These are phyloP conservation scores for Taxidea taxus DNA, from an alignment of 2,113 vertebrate species.

Conservation along the genomic window DNA sequence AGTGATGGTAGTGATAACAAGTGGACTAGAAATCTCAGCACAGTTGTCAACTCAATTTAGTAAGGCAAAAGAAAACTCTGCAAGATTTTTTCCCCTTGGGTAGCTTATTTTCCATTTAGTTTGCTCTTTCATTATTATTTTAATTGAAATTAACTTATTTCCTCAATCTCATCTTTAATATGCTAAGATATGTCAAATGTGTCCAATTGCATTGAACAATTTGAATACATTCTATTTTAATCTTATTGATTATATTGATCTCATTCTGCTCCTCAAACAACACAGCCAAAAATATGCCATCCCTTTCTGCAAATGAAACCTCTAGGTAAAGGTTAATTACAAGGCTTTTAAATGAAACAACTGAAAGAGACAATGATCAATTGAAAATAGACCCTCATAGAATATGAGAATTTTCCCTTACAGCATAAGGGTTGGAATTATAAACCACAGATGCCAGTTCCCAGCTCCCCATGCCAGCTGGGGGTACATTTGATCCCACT, in stretches of 20 bases:
- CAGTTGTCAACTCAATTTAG: conserved; percentile 46
- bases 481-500: conserved; percentile 63
- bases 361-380: conserved; percentile 74
- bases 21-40: not conserved
- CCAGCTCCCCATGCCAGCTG: conserved; percentile 57
- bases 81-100: not conserved
- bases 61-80: conserved; percentile 1
- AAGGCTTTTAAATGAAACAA: conserved; percentile 68
- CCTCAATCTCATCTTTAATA: conserved; percentile 48
- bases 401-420: conserved; percentile 56
- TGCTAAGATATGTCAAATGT: conserved; percentile 63
- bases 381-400: conserved; percentile 64
- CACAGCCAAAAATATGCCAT: conserved; percentile 67
- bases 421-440: conserved; percentile 66
- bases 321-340: conserved; percentile 73
- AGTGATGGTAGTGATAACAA: conserved; percentile 36
- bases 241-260: conserved; percentile 75
- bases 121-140: conserved; percentile 43
- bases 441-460: conserved; percentile 68
- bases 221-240: conserved; percentile 73
- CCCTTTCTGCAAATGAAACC: conserved; percentile 63
- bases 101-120: conserved; percentile 45
- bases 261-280: conserved; percentile 63
- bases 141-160: conserved; percentile 67
- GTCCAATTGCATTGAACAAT: conserved; percentile 35